Evolutionary conservation across 2,888 invertebrate species (phyloP), one percentile per base, ranked within the genome.

Genomic region (Platynereis dumerilii): DNA sequence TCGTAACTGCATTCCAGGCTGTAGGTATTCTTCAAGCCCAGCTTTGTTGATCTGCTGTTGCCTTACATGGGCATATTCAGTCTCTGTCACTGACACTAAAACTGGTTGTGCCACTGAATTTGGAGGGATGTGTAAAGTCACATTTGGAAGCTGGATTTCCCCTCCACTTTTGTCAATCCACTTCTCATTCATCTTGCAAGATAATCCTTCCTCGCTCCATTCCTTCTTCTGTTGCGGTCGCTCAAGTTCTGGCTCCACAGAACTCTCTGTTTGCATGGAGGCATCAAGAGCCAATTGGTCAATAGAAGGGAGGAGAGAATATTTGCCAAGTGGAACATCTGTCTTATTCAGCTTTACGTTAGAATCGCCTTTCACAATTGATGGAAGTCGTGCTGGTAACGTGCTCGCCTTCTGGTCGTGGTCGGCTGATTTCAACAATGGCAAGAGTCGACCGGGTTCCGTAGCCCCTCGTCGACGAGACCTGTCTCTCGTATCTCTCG

Each of bases 81-180:
- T 61, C 42, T 61, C 29, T n/a, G 61, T 61, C n/a, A 61, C 42
- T n/a, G 61, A 29, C 22, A 61, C 54, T 24, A 61, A 26, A 24
- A 61, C 61, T 1, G 61, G 61, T 10, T 28, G 28, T 5, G 28
- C 39, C 17, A 61, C 61, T n/a, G 61, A 54, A 42, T 61, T 61
- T 2, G 61, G 54, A 22, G 61, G 61, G 17, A 61, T 55, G 61
- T 61, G 61, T 24, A 61, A 39, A 2, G 42, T 54, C 17, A 61
- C 34, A 29, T 54, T 54, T 5, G 39, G 52, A n/a, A 61, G 27
- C 17, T 61, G 53, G 2, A 61, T 55, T 2, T 61, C 54, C 2
- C 61, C 61, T 20, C 61, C 61, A 15, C 52, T 28, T 26, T 54
- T 29, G 24, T 55, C 61, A 26, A 61, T 61, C 61, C 61, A 61